phyloP scores from a whole-genome alignment of 2,113 vertebrate species.

The Mystacornis crossleyi region DNA sequence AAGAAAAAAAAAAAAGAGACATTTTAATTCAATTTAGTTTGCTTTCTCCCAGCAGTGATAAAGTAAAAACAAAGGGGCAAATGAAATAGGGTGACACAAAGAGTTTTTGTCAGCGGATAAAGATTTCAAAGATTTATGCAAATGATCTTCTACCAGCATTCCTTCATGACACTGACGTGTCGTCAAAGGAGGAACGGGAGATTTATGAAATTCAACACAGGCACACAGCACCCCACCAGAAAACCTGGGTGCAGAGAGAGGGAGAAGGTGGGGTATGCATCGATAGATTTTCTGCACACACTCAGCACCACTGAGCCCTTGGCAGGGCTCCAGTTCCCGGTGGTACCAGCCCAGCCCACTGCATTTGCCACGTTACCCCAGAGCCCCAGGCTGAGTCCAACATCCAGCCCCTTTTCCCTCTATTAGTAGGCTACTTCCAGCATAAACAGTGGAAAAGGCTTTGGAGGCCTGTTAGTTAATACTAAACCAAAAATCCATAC shows the following conservation, averaged over 20 bases:
- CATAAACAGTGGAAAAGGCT: background rate
- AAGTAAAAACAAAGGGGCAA: background rate
- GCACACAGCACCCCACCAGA: background rate
- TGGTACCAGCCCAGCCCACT: background rate
- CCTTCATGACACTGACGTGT: background rate
- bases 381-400: background rate
- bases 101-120: conserved; percentile 1
- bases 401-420: background rate
- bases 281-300: background rate
- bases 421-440: background rate
- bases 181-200: background rate
- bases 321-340: background rate
- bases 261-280: background rate
- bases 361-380: background rate
- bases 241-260: background rate
- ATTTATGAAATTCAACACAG: background rate
- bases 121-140: conserved; percentile 13
- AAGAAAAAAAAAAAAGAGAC: background rate
- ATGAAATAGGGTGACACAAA: background rate
- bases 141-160: background rate
- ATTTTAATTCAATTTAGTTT: conserved; percentile 1
- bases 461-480: background rate
- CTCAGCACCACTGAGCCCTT: background rate
- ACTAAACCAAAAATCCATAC: background rate
- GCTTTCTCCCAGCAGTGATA: background rate